Evolutionary conservation across 92 coral and sea anemone species (phyloP).

Genomic region (Phenganax subtilis): DNA sequence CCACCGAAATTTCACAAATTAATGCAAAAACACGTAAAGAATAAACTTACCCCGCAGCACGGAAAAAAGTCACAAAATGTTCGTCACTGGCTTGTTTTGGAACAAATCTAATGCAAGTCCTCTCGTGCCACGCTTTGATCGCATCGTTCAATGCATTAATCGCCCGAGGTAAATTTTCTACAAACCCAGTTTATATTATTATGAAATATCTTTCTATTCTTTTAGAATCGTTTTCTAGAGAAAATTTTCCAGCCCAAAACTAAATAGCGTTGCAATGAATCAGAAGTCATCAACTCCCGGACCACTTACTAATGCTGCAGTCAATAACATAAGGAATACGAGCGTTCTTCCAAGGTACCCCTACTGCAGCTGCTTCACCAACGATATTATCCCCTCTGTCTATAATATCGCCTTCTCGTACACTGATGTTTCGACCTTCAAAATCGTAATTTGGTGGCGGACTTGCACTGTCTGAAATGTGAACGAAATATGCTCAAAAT

Average conservation of each 20-base stretch:
- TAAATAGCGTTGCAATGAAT: neutral
- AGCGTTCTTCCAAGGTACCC: slow-evolving; percentile 23
- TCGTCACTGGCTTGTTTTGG: slow-evolving; percentile 38
- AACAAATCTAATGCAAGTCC: slow-evolving; percentile 74
- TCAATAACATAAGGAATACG: slow-evolving; percentile 22
- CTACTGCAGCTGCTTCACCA: slow-evolving; percentile 25
- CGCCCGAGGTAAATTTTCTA: slow-evolving; percentile 67
- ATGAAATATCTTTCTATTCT: too few relatives aligned
- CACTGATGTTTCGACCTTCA: neutral
- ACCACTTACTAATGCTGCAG: slow-evolving; percentile 43
- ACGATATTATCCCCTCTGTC: neutral
- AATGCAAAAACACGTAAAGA: neutral
- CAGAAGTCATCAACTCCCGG: neutral
- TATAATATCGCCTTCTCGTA: slow-evolving; percentile 28
- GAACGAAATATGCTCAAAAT: neutral
- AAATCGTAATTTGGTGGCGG: slow-evolving; percentile 26
- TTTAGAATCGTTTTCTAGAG: too few relatives aligned
- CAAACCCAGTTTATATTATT: neutral
- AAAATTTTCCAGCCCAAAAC: too few relatives aligned
- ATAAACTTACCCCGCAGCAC: slow-evolving; percentile 20
- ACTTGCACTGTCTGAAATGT: slow-evolving; percentile 8
- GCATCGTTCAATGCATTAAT: slow-evolving; percentile 59
- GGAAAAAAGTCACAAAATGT: slow-evolving; percentile 12
- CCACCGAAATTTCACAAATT: neutral
- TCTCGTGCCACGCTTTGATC: slow-evolving; percentile 63